Evolutionary conservation across 2,113 vertebrate species (phyloP).

Genomic region (Willisornis vidua): DNA sequence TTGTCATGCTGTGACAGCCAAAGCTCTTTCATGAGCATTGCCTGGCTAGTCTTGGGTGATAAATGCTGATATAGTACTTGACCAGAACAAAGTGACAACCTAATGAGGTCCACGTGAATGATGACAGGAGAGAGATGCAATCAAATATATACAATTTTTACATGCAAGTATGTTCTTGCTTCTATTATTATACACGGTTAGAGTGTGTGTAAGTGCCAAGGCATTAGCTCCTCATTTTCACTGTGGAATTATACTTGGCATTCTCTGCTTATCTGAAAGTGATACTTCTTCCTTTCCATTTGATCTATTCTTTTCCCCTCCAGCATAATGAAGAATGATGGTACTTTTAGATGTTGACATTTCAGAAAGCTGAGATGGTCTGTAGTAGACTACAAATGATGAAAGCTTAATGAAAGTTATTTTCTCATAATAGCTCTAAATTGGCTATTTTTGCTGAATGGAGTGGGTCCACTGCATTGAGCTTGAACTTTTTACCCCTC

Average conservation of each 20-base stretch:
- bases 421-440: slow-evolving; percentile 69
- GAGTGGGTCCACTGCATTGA: slow-evolving; percentile 37
- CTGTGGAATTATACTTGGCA: neutral
- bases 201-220: neutral
- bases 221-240: slow-evolving; percentile 32
- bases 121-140: neutral
- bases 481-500: slow-evolving; percentile 62
- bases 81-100: neutral
- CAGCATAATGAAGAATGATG: slow-evolving; percentile 60
- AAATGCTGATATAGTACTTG: neutral
- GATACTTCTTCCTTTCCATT: slow-evolving; percentile 46
- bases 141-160: neutral
- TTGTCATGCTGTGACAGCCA: neutral
- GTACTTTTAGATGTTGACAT: slow-evolving; percentile 64
- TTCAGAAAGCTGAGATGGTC: slow-evolving; percentile 62
- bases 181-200: neutral
- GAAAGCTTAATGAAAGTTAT: slow-evolving; percentile 75
- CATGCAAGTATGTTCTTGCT: neutral
- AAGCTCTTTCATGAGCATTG: neutral
- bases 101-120: neutral
- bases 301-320: slow-evolving; percentile 34
- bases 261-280: slow-evolving; percentile 17
- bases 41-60: neutral
- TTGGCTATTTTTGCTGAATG: slow-evolving; percentile 16
- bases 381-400: slow-evolving; percentile 62